Evolutionary conservation across 2,888 invertebrate species (phyloP).

Genomic region (Trypoxylon attenuatum): DNA sequence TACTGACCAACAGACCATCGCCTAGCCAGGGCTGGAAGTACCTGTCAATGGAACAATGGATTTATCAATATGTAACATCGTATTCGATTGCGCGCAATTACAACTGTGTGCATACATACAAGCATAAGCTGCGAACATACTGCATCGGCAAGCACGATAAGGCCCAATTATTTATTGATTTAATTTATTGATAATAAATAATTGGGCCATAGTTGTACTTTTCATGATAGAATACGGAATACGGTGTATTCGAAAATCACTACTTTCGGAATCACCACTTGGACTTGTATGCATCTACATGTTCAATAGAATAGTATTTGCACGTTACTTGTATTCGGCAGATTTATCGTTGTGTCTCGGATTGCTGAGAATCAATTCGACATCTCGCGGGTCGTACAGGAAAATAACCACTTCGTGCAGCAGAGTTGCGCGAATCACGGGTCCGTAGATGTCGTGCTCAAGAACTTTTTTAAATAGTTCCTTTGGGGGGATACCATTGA

Average conservation of each 20-base stretch:
- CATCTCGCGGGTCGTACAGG: constrained; percentile 66
- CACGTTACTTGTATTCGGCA: constrained; percentile 67
- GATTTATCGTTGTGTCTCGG: constrained; percentile 70
- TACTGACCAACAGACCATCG: constrained; percentile 70
- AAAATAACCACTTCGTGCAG: constrained; percentile 67
- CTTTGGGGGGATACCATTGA: constrained; percentile 57
- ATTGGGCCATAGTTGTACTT: too few relatives aligned
- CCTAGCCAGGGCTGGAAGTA: constrained; percentile 73
- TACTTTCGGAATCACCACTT: too few relatives aligned
- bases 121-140: too few relatives aligned
- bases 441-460: constrained; percentile 59
- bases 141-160: too few relatives aligned
- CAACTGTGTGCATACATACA: not conserved
- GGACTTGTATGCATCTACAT: too few relatives aligned
- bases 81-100: not conserved
- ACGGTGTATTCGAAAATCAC: too few relatives aligned
- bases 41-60: constrained; percentile 41
- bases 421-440: constrained; percentile 63
- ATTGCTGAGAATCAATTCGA: constrained; percentile 70
- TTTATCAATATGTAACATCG: not conserved
- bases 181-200: too few relatives aligned
- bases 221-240: too few relatives aligned
- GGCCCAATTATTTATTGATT: too few relatives aligned
- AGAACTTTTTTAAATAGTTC: constrained; percentile 50
- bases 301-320: too few relatives aligned